These are phyloP conservation scores for Drosophila mimetica DNA, from an alignment of 2,888 invertebrate genomes.

Conservation along the genomic window DNA sequence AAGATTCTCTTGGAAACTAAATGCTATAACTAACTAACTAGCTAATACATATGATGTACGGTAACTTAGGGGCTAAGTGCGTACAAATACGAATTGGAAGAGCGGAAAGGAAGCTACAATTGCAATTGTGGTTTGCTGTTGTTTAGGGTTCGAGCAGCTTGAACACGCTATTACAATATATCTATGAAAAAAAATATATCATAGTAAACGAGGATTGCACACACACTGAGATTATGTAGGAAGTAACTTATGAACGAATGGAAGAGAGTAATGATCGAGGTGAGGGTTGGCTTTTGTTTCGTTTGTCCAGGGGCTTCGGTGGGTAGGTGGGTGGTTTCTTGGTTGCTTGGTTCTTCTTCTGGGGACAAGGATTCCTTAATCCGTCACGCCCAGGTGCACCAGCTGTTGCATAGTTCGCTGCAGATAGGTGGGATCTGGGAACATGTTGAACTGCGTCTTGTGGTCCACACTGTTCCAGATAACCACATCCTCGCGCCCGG, in stretches of 20 bases:
- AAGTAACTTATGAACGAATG: constrained; percentile 49
- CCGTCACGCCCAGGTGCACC: constrained; percentile 85
- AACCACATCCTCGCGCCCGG: constrained; percentile 95
- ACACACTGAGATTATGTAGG: constrained; percentile 73
- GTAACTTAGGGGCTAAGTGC: constrained; percentile 7
- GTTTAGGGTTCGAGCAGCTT: constrained; percentile 77
- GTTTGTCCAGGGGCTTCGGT: background rate
- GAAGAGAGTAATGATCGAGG: constrained; percentile 43
- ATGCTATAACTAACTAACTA: constrained; percentile 10
- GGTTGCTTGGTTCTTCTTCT: background rate
- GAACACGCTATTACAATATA: constrained; percentile 63
- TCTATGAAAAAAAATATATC: constrained; percentile 46
- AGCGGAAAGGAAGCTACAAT: constrained; percentile 57
- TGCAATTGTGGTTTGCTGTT: constrained; percentile 42
- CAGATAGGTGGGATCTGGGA: constrained; percentile 91
- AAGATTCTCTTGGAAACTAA: constrained; percentile 31
- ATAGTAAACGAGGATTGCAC: constrained; percentile 75
- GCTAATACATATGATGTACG: constrained; percentile 28
- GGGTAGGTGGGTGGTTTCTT: background rate
- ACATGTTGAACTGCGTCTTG: constrained; percentile 91
- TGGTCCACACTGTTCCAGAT: constrained; percentile 96
- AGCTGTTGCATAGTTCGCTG: constrained; percentile 86
- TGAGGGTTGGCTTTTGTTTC: too few relatives aligned
- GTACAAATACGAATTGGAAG: constrained; percentile 51
- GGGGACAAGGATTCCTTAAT: constrained; percentile 57